phyloP scores from a whole-genome alignment of 2,797 vertebrate genomes.

The Streptopelia turtur region DNA sequence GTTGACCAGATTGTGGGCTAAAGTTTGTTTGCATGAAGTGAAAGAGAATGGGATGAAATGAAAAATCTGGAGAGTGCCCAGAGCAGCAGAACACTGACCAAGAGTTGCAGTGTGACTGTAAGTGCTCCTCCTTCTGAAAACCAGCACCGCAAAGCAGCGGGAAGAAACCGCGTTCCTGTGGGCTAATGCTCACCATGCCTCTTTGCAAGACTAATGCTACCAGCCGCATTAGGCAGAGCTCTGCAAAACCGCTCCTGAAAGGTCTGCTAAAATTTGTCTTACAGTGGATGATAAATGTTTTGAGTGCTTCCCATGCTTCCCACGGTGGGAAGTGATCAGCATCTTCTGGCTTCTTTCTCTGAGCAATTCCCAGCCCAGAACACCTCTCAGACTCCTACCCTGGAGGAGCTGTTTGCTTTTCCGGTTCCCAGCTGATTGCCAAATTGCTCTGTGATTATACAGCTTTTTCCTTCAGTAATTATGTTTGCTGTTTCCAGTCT shows the following conservation, averaged over 20 bases:
- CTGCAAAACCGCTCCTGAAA: neutral
- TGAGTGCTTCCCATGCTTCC: neutral
- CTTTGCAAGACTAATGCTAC: neutral
- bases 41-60: neutral
- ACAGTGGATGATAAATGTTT: neutral
- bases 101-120: neutral
- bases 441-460: neutral
- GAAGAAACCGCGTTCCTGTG: neutral
- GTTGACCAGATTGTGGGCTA: neutral
- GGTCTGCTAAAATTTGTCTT: neutral
- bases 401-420: neutral
- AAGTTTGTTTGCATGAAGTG: neutral
- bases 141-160: fast-evolving
- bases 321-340: neutral
- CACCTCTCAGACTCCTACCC: neutral
- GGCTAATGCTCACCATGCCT: neutral
- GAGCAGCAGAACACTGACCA: neutral
- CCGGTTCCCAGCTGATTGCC: neutral
- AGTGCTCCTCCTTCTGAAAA: neutral
- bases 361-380: neutral
- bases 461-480: neutral
- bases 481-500: neutral
- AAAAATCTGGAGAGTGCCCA: neutral
- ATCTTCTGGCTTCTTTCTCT: neutral
- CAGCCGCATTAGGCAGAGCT: neutral